phyloP scores from a whole-genome alignment of 2,113 vertebrate species.

The Heterotilapia buettikoferi region DNA sequence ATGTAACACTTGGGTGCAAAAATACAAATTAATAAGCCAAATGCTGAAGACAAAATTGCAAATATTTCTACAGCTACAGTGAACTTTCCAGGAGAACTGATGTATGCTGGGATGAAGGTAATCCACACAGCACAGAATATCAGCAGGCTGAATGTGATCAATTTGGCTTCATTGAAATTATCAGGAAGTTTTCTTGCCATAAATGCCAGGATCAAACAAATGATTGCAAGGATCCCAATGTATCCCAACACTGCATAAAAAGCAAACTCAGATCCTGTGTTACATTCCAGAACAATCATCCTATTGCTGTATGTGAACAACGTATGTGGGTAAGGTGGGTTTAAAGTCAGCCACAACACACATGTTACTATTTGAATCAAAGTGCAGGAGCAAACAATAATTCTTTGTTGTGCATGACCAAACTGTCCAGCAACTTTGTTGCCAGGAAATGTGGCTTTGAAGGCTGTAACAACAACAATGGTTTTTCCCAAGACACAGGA shows the following conservation, averaged over 20 bases:
- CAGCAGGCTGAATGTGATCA: conserved; percentile 75
- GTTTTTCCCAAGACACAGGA: conserved; percentile 67
- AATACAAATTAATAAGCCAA: conserved; percentile 61
- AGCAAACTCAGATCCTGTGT: conserved; percentile 60
- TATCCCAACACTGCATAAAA: conserved; percentile 69
- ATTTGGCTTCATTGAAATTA: conserved; percentile 76
- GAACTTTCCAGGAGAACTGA: conserved; percentile 74
- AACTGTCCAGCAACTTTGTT: conserved; percentile 31
- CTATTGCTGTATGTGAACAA: conserved; percentile 49
- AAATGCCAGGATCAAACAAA: conserved; percentile 67
- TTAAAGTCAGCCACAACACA: conserved; percentile 62
- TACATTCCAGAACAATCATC: conserved; percentile 71
- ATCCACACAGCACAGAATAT: conserved; percentile 76
- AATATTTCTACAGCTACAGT: conserved; percentile 75
- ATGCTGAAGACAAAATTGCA: conserved; percentile 71
- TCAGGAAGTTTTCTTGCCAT: conserved; percentile 68
- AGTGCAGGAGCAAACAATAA: conserved; percentile 64
- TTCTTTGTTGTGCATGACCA: conserved; percentile 59
- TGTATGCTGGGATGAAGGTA: conserved; percentile 72
- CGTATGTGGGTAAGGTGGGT: conserved; percentile 65
- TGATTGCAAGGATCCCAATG: conserved; percentile 60
- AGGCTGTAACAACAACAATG: conserved; percentile 64
- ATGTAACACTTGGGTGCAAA: conserved; percentile 72
- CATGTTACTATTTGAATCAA: conserved; percentile 66
- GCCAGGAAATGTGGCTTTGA: conserved; percentile 54